Conservation (phyloP, 2,797 vertebrate species). For the Rallus crepitans region DNA sequence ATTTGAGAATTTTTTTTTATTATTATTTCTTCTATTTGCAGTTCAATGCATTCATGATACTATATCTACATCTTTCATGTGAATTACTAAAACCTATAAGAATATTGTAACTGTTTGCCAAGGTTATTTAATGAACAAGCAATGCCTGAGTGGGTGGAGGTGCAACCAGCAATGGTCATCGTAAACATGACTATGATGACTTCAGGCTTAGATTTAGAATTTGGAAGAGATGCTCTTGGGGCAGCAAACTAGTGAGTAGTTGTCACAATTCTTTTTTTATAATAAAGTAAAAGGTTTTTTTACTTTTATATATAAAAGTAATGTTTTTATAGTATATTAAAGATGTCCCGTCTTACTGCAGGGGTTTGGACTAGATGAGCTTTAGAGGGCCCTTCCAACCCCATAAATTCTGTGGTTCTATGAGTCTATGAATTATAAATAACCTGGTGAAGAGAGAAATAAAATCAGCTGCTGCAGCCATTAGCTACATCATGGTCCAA, state of each 20-base stretch:
- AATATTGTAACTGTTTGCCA: neutral
- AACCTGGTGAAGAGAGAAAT: neutral
- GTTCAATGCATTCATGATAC: neutral
- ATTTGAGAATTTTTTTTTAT: neutral
- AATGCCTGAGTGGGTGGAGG: neutral
- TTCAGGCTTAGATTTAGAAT: neutral
- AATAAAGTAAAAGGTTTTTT: no score
- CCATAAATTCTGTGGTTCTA: no score
- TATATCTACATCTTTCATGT: slow-evolving; percentile 6
- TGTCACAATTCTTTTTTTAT: neutral
- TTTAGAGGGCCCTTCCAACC: no score
- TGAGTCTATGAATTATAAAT: neutral
- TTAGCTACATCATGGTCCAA: no score
- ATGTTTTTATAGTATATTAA: no score
- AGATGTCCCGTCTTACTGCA: no score
- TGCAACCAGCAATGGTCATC: neutral
- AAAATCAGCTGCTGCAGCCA: neutral
- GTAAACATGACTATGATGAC: neutral
- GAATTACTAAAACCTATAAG: neutral
- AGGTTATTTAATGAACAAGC: neutral
- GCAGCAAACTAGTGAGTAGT: neutral
- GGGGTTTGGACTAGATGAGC: no score
- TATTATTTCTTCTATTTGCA: neutral
- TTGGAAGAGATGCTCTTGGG: neutral
- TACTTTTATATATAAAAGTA: no score